These are phyloP conservation scores for Sebastes taczanowskii DNA, from an alignment of 2,797 vertebrate species.

Conservation along the genomic window DNA sequence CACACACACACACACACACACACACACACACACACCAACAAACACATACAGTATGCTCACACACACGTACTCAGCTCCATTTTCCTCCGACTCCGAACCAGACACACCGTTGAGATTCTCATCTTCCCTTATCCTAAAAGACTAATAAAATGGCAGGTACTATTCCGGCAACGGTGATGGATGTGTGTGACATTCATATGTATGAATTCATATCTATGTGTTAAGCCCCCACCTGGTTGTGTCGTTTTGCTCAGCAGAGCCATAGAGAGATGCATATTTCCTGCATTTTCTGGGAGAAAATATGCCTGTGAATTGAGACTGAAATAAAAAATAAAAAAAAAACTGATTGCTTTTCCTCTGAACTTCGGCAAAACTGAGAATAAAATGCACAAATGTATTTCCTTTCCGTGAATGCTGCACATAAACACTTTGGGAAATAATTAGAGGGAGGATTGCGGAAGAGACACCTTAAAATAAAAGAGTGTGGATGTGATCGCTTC, in stretches of 20 bases:
- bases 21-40: not conserved
- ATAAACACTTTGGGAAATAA: constrained; percentile 23
- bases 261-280: not conserved
- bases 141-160: constrained; percentile 14
- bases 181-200: constrained; percentile 46
- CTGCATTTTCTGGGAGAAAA: not conserved
- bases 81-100: not conserved
- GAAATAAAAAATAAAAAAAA: not conserved
- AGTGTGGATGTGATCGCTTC: constrained; percentile 48
- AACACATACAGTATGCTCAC: not conserved
- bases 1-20: not conserved
- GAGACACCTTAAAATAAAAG: constrained; percentile 30
- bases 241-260: not conserved
- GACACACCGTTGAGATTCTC: constrained; percentile 13
- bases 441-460: constrained; percentile 4
- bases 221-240: not conserved
- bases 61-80: not conserved
- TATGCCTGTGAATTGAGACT: not conserved
- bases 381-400: not conserved
- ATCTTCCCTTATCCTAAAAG: constrained; percentile 11
- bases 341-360: constrained; percentile 18
- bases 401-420: not conserved
- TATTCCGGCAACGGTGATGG: constrained; percentile 1
- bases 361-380: not conserved
- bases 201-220: constrained; percentile 25